Conservation (phyloP, 2,797 vertebrate species). For the Mallotus villosus region DNA sequence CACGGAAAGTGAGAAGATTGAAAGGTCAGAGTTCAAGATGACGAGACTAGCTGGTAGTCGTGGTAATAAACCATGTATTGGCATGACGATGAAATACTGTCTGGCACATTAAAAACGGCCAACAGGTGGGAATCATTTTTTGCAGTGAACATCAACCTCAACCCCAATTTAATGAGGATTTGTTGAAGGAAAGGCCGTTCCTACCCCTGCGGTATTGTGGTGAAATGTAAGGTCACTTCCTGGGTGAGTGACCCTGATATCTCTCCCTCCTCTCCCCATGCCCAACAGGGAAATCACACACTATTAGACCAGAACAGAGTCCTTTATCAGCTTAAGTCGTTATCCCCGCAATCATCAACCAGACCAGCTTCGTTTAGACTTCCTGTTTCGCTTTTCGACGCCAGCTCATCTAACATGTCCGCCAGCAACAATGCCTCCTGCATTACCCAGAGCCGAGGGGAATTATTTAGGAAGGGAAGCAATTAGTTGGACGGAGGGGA, state of each 20-base stretch:
- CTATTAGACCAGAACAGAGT: slow-evolving; percentile 66
- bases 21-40: neutral
- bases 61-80: neutral
- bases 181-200: slow-evolving; percentile 42
- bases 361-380: slow-evolving; percentile 62
- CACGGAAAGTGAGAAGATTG: neutral
- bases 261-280: slow-evolving; percentile 20
- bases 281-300: slow-evolving; percentile 73
- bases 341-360: slow-evolving; percentile 68
- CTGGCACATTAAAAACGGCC: no score
- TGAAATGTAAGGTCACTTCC: slow-evolving; percentile 75
- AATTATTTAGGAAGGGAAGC: slow-evolving; percentile 67
- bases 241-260: slow-evolving; percentile 64
- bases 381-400: slow-evolving; percentile 66
- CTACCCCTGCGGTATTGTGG: slow-evolving; percentile 66
- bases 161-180: slow-evolving; percentile 63
- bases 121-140: no score
- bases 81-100: neutral
- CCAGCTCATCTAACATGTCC: slow-evolving; percentile 62
- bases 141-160: neutral
- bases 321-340: slow-evolving; percentile 68
- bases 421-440: slow-evolving; percentile 63
- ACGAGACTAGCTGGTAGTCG: neutral
- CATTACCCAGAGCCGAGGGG: slow-evolving; percentile 53
- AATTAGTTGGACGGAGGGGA: slow-evolving; percentile 63